Conservation (phyloP, 2,888 invertebrate species). For the Ophonus ardosiacus region DNA sequence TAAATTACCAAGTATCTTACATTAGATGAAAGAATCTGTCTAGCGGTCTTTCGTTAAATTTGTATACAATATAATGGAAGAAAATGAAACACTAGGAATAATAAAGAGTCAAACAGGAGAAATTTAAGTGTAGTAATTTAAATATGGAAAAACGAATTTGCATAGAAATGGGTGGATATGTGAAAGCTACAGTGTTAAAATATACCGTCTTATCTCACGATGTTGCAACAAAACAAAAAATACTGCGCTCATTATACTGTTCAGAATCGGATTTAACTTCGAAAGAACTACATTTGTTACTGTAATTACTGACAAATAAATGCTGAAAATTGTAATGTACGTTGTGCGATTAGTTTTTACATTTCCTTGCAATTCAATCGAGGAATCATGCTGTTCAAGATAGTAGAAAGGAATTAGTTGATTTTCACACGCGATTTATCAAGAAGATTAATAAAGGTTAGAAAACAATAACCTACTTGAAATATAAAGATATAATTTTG, state of each 20-base stretch:
- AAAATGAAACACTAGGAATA: slow-evolving; percentile 31
- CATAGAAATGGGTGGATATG: slow-evolving; percentile 52
- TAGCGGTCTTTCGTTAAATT: not conserved
- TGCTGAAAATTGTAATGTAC: not conserved
- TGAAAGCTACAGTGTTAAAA: slow-evolving; percentile 43
- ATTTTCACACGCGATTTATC: no score
- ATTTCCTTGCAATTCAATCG: not conserved
- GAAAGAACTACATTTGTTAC: not conserved
- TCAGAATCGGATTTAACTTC: not conserved
- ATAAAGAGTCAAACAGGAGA: slow-evolving; percentile 30
- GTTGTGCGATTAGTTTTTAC: not conserved
- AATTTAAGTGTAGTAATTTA: slow-evolving; percentile 56
- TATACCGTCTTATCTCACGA: slow-evolving; percentile 26
- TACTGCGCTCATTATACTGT: slow-evolving; percentile 12
- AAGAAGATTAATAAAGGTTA: no score
- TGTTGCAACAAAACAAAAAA: slow-evolving; percentile 18
- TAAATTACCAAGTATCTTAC: not conserved
- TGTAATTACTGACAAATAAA: not conserved
- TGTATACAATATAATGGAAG: slow-evolving; percentile 1
- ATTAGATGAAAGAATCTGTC: not conserved
- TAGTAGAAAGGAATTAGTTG: no score
- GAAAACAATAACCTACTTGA: no score
- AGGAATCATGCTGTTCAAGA: not conserved
- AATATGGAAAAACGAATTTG: slow-evolving; percentile 49
- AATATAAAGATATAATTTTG: no score